Evolutionary conservation across 2,797 vertebrate genomes (phyloP), one percentile per base, ranked within the genome.

Genomic region (Chiroxiphia lanceolata): DNA sequence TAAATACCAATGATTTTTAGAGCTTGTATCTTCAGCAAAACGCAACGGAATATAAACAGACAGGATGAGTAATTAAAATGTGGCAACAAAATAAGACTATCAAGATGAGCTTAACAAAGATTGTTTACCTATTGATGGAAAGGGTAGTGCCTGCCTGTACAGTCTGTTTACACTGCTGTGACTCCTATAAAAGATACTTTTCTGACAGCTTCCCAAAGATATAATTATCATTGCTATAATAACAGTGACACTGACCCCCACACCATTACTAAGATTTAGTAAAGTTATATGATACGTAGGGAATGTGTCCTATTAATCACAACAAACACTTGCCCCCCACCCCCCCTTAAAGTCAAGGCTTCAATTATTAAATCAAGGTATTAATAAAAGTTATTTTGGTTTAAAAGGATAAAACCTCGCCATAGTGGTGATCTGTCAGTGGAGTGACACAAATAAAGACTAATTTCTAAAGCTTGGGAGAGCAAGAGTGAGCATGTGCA

Each of bases 1-100:
- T 97, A 97, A 98, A 98, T 97, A 97, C 93, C 94, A 97, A 85
- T 93, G 94, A 94, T 96, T 98, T 97, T 97, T 97, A 96, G 95
- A 95, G 93, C 94, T 91, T 96, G 80, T 97, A 97, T 97, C 96
- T 96, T 93, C 95, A 96, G 95, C 93, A 97, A 96, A 97, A 96
- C 26, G 87, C 86, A 95, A 96, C 11, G n/a, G 89, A 97, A 96
- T 96, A 97, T 94, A 97, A 97, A 97, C 81, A 96, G 94, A 96
- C 92, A 91, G 97, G 87, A 94, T 93, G 92, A 95, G 94, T 97
- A 98, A 97, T 98, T 98, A 97, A 98, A 97, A 96, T 88, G 94
- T 96, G 95, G 96, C 92, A 95, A 97, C 93, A 94, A 97, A 97
- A 96, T 96, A 94, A 97, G 93, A 96, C 96, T 96, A 97, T 96